Percentiles rank a stretch among this genome's conserved stretches.
Conservation (phyloP, 2,797 vertebrate species). For the Streptopelia turtur region DNA sequence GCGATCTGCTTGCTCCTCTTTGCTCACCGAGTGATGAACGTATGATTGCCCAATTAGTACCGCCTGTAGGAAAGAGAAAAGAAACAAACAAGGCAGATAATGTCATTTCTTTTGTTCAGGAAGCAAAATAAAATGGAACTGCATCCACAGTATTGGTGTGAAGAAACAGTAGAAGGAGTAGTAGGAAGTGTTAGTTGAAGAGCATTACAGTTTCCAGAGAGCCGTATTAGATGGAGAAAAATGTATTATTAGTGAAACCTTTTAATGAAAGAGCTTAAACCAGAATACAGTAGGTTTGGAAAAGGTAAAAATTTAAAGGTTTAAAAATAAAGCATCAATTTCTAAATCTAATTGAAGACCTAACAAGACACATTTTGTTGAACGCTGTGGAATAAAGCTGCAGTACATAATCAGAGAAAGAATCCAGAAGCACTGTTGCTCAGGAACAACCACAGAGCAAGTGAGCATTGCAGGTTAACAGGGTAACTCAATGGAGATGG, state of each 20-base stretch:
- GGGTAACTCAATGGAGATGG: neutral
- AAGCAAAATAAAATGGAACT: neutral
- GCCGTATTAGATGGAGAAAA: neutral
- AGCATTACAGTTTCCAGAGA: neutral
- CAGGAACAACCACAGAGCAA: neutral
- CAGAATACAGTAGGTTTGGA: neutral
- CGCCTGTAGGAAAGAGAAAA: neutral
- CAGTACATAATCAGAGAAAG: neutral
- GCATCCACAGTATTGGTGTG: neutral
- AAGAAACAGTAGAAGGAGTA: neutral
- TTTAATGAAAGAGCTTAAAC: neutral
- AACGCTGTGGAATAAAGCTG: neutral
- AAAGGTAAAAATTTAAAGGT: neutral
- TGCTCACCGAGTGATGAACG: neutral
- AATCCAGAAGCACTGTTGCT: neutral
- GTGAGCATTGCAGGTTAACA: neutral
- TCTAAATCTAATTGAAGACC: neutral
- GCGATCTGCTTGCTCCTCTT: neutral
- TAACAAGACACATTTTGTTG: neutral
- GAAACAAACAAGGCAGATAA: neutral
- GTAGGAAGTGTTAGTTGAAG: neutral
- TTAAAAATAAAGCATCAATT: neutral
- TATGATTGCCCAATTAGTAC: neutral
- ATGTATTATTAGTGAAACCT: neutral
- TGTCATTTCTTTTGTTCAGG: neutral